Conservation (phyloP, 1,140 invertebrate genomes). For the Batillaria attramentaria region DNA sequence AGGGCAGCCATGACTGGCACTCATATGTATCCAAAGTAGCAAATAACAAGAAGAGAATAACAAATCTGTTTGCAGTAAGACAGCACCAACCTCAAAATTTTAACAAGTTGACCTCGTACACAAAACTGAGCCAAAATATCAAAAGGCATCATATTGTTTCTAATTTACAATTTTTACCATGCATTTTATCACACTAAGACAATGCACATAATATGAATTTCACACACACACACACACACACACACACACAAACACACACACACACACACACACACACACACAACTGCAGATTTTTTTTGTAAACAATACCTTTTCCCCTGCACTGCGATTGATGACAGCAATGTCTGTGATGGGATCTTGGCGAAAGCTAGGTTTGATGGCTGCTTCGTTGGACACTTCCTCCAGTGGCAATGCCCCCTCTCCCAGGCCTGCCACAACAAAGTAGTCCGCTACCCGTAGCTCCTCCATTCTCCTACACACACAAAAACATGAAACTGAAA, state of each 20-base stretch:
- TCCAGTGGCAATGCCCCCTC: constrained; percentile 79
- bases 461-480: constrained; percentile 67
- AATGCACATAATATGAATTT: not conserved
- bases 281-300: no score
- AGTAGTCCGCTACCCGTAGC: constrained; percentile 84
- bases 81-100: not conserved
- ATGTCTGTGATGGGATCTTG: constrained; percentile 96
- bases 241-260: not conserved
- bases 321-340: constrained; percentile 90
- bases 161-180: not conserved
- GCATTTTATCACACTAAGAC: not conserved
- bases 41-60: no score
- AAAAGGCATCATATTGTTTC: not conserved
- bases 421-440: constrained; percentile 96
- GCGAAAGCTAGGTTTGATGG: constrained; percentile 79
- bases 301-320: constrained; percentile 81
- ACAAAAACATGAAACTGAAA: constrained; percentile 1
- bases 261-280: not conserved
- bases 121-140: not conserved
- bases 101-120: not conserved
- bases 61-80: not conserved
- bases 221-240: not conserved
- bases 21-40: no score
- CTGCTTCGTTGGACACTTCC: constrained; percentile 86
- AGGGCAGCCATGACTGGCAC: no score